Percentiles rank a stretch among this genome's conserved stretches.
These are phyloP conservation scores for Hydriomena furcata DNA, from an alignment of 2,888 invertebrate genomes.

Conservation along the genomic window DNA sequence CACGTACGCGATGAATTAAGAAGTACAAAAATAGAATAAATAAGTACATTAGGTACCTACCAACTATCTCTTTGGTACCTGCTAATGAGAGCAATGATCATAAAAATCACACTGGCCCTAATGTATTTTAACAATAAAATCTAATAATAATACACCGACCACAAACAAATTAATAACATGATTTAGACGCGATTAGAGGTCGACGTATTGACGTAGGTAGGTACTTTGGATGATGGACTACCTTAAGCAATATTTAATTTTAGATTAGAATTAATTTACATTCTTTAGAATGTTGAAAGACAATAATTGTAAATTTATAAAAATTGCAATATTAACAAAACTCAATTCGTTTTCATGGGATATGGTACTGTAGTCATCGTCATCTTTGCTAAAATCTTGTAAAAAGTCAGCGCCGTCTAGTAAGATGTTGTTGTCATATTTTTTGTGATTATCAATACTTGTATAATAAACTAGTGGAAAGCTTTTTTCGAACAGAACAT, in stretches of 20 bases:
- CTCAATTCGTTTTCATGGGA: no score
- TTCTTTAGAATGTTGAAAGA: no score
- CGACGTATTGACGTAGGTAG: slow-evolving; percentile 41
- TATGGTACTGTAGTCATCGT: no score
- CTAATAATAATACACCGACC: slow-evolving; percentile 47
- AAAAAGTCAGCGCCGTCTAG: no score
- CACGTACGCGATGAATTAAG: slow-evolving; percentile 66
- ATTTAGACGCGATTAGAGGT: slow-evolving; percentile 37
- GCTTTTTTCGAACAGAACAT: no score
- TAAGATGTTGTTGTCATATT: no score
- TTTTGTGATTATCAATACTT: no score
- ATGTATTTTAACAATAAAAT: slow-evolving; percentile 53
- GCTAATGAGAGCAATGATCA: slow-evolving; percentile 61
- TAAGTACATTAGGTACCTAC: slow-evolving; percentile 1
- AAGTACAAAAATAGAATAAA: slow-evolving; percentile 7
- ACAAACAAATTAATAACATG: slow-evolving; percentile 49
- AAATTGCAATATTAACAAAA: no score
- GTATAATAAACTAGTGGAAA: no score
- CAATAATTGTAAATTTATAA: no score
- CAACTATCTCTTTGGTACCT: slow-evolving; percentile 15
- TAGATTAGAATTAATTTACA: not conserved
- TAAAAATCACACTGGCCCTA: slow-evolving; percentile 61
- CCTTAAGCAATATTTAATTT: slow-evolving; percentile 39
- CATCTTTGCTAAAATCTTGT: no score
- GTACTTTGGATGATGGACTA: slow-evolving; percentile 30